A percentile compares a stretch with the other conserved stretches of the same genome.
Evolutionary conservation across 2,888 invertebrate genomes (phyloP).

Genomic region (Sinopyrophorus schimmeli): DNA sequence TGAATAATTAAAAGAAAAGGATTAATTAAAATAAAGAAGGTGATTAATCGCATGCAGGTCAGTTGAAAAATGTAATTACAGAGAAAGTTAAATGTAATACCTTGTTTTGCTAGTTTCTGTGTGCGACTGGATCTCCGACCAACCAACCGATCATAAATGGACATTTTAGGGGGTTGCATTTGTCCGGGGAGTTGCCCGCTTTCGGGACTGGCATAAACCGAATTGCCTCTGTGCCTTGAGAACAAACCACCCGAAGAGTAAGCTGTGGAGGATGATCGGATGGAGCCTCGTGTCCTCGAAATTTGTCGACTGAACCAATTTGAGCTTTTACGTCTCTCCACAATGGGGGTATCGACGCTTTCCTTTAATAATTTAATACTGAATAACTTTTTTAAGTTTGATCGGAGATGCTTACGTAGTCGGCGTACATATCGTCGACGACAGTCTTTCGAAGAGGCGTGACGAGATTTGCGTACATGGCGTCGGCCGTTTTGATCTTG

Average conservation of each 20-base stretch:
- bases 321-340: conserved; percentile 71
- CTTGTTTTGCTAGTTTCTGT: conserved; percentile 69
- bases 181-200: conserved; percentile 59
- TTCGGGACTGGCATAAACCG: conserved; percentile 65
- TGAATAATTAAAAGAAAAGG: too few relatives aligned
- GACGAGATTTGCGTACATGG: conserved; percentile 81
- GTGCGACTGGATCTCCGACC: conserved; percentile 78
- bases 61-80: neutral
- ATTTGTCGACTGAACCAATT: conserved; percentile 88
- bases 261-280: conserved; percentile 82
- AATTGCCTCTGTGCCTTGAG: conserved; percentile 76
- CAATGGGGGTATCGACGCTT: conserved; percentile 87
- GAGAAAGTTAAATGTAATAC: too few relatives aligned
- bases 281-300: conserved; percentile 79
- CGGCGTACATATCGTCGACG: conserved; percentile 83
- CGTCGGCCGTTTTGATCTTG: conserved; percentile 81
- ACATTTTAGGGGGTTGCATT: conserved; percentile 66
- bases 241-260: conserved; percentile 81
- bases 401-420: conserved; percentile 71
- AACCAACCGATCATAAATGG: conserved; percentile 80
- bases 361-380: too few relatives aligned
- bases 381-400: neutral
- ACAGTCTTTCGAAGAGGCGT: conserved; percentile 66
- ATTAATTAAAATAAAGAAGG: too few relatives aligned
- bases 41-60: neutral